Conservation (phyloP, 2,797 vertebrate species). For the Momotus momota region DNA sequence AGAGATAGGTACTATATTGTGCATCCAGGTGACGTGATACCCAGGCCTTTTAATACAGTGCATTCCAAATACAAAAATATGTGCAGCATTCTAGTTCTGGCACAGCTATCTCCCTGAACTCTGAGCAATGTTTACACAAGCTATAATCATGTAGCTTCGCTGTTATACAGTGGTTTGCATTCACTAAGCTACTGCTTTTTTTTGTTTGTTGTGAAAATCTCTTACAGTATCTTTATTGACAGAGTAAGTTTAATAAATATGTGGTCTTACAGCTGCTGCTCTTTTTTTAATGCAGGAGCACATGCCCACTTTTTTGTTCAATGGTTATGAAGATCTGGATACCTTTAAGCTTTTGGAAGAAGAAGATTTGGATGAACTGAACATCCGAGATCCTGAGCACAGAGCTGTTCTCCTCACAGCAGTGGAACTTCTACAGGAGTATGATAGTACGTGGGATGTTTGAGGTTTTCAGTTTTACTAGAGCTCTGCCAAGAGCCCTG, state of each 20-base stretch:
- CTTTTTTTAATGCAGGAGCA: slow-evolving; percentile 86
- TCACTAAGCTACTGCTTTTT: neutral
- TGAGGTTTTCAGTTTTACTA: neutral
- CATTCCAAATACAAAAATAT: neutral
- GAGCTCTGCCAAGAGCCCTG: neutral
- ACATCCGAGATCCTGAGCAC: slow-evolving; percentile 95
- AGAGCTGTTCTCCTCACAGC: slow-evolving; percentile 94
- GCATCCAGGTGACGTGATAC: neutral
- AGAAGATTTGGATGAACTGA: slow-evolving; percentile 96
- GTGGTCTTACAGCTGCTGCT: neutral
- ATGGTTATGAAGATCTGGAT: slow-evolving; percentile 97
- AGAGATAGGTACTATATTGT: neutral
- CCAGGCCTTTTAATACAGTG: neutral
- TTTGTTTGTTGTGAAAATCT: neutral
- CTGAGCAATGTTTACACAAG: neutral
- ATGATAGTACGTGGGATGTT: slow-evolving; percentile 88
- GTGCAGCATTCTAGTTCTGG: neutral
- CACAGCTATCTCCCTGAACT: neutral
- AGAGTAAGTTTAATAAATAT: neutral
- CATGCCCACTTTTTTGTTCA: slow-evolving; percentile 98
- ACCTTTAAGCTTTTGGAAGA: slow-evolving; percentile 97
- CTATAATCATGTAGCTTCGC: neutral
- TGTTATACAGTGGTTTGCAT: neutral
- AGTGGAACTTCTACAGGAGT: slow-evolving; percentile 95
- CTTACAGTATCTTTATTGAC: neutral